Conservation (phyloP, 92 coral and sea anemone genomes). For the Galaxea fascicularis region DNA sequence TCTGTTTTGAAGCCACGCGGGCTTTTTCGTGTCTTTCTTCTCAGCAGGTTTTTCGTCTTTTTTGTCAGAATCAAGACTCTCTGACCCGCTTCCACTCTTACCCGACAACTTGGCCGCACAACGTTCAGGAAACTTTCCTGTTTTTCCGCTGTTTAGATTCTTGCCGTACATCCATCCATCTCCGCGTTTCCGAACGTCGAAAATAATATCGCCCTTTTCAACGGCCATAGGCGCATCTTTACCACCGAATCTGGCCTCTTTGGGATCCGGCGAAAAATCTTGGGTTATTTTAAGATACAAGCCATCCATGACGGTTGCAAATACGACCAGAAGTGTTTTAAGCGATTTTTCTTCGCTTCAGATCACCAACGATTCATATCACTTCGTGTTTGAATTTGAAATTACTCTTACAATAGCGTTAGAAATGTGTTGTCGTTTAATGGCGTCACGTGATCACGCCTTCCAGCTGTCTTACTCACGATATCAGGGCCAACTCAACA, state of each 20-base stretch:
- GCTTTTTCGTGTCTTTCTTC: constrained; percentile 32
- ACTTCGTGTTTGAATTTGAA: constrained; percentile 17
- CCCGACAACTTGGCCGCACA: constrained; percentile 85
- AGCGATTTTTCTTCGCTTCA: neutral
- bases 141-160: constrained; percentile 84
- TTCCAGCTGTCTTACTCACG: constrained; percentile 30
- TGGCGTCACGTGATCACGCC: constrained; percentile 29
- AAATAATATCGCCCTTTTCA: constrained; percentile 90
- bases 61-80: constrained; percentile 1
- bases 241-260: constrained; percentile 76
- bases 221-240: constrained; percentile 85
- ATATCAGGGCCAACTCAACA: neutral
- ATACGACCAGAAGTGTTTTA: neutral
- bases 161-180: constrained; percentile 93
- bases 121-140: constrained; percentile 88
- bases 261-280: constrained; percentile 77
- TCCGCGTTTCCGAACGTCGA: constrained; percentile 84
- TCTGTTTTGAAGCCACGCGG: constrained; percentile 52
- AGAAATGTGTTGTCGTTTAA: constrained; percentile 14
- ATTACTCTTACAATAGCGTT: constrained; percentile 21
- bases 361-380: constrained; percentile 5
- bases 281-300: constrained; percentile 87
- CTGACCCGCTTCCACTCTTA: constrained; percentile 41
- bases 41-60: constrained; percentile 23
- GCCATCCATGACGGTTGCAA: constrained; percentile 73